Base-by-base conservation (phyloP, 2,888 invertebrate species). In the Oscheius myriophilus region DNA sequence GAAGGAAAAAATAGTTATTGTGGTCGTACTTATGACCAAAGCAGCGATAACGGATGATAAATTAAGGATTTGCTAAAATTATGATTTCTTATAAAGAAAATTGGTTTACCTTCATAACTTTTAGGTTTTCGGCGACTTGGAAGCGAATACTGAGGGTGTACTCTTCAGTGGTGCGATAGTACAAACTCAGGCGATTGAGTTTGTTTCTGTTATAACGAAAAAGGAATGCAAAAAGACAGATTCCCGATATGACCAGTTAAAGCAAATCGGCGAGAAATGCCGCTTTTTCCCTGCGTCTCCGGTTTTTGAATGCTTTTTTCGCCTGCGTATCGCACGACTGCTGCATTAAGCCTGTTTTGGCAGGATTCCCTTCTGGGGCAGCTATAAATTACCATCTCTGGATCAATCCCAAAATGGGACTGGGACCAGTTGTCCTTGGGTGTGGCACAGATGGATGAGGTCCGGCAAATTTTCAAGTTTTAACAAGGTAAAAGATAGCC, bases 61-160 rank as follows among this genome's bases (percentile, higher is more conserved):
- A 18, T 42, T 57, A 9, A 57, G 11, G n/a, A 57, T 57, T 54
- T 54, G 21, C 43, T 57, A 18, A 41, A 42, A 46, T 11, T 14
- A 12, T 11, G 43, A 12, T 43, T 12, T 43, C 11, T 12, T 12
- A 12, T 43, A 14, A 14, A 14, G 43, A 14, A 43, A 43, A 43
- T 43, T 43, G 43, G 43, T 14, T 43, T 14, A 57, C 57, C 41
- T 57, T 57, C 57, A 57, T 57, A 11, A 57, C 57, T 57, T 57
- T 57, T 14, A 57, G 14, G 21, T 57, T 57, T 18, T 57, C 57
- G 7, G 57, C 43, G 18, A 57, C 57, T 21, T 57, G 57, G 43
- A 42, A 57, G 39, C 57, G n/a, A n/a, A 57, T 57, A 23, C 42
- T 42, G 9, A 57, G 21, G 18, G 57, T 42, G 43, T 57, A 57